These are phyloP conservation scores for Kryptolebias ocellatus DNA, from an alignment of 2,797 vertebrate species.

Conservation along the genomic window DNA sequence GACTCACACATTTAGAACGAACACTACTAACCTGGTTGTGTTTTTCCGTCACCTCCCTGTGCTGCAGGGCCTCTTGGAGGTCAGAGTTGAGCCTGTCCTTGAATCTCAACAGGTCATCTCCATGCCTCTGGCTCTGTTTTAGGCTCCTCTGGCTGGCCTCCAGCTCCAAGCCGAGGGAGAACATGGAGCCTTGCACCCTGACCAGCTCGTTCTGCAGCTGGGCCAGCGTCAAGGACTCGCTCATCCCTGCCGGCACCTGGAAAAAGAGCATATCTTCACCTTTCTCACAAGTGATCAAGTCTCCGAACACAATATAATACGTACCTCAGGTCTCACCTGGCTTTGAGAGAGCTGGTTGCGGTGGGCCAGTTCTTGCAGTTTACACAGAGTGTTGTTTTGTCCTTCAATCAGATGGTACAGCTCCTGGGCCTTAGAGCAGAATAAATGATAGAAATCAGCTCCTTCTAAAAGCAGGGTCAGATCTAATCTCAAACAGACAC, in stretches of 20 bases:
- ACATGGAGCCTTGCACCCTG: constrained; percentile 87
- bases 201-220: constrained; percentile 88
- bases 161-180: constrained; percentile 90
- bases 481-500: not conserved
- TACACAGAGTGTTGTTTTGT: constrained; percentile 90
- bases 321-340: constrained; percentile 75
- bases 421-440: constrained; percentile 84
- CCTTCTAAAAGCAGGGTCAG: not conserved
- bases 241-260: constrained; percentile 77
- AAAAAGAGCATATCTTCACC: constrained; percentile 4
- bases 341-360: constrained; percentile 85
- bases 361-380: constrained; percentile 89
- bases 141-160: constrained; percentile 86
- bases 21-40: constrained; percentile 88
- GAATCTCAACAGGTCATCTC: constrained; percentile 81
- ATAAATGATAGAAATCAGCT: constrained; percentile 4
- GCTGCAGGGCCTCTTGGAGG: constrained; percentile 85
- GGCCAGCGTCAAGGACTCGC: constrained; percentile 53
- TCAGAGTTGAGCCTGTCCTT: constrained; percentile 83
- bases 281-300: not conserved
- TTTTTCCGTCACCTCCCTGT: constrained; percentile 88
- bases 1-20: not conserved
- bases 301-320: not conserved
- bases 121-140: constrained; percentile 85
- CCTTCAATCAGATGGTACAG: constrained; percentile 89